Conservation (phyloP, 2,113 vertebrate species). For the Chamaea fasciata region DNA sequence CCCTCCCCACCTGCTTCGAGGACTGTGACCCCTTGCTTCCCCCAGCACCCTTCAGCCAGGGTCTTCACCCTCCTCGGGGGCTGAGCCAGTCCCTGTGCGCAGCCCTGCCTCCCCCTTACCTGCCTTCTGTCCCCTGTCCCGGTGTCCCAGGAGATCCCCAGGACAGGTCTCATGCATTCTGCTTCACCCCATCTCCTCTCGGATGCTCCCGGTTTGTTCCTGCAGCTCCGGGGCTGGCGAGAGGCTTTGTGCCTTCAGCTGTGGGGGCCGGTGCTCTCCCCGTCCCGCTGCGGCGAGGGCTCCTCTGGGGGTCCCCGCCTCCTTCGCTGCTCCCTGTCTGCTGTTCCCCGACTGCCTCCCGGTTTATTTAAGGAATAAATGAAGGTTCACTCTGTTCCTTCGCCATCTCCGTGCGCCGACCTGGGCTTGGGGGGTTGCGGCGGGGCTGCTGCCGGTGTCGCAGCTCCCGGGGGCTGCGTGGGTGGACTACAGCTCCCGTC, state of each 20-base stretch:
- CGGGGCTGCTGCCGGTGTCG: no score
- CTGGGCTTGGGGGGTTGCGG: not conserved
- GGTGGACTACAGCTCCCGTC: slow-evolving; percentile 29
- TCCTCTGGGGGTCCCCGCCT: not conserved
- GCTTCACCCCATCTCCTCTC: not conserved
- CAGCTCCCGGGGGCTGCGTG: not conserved
- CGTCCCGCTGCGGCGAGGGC: not conserved
- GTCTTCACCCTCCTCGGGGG: not conserved
- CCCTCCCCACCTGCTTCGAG: not conserved
- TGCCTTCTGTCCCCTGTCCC: not conserved
- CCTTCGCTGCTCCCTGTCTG: not conserved
- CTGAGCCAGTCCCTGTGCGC: not conserved
- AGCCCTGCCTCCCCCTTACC: not conserved
- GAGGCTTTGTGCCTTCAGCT: slow-evolving; percentile 19
- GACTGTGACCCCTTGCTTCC: not conserved
- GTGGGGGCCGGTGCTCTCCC: not conserved
- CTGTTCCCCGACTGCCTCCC: not conserved
- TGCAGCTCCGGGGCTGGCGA: not conserved
- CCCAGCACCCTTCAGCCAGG: not conserved
- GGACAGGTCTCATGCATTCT: not conserved
- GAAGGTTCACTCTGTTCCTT: not conserved
- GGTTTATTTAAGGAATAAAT: slow-evolving; percentile 57
- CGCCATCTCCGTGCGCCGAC: not conserved
- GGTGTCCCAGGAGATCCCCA: fast-evolving
- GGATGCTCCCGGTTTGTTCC: not conserved